Base-by-base conservation (phyloP, 2,888 invertebrate species). In the Machimus rusticus region DNA sequence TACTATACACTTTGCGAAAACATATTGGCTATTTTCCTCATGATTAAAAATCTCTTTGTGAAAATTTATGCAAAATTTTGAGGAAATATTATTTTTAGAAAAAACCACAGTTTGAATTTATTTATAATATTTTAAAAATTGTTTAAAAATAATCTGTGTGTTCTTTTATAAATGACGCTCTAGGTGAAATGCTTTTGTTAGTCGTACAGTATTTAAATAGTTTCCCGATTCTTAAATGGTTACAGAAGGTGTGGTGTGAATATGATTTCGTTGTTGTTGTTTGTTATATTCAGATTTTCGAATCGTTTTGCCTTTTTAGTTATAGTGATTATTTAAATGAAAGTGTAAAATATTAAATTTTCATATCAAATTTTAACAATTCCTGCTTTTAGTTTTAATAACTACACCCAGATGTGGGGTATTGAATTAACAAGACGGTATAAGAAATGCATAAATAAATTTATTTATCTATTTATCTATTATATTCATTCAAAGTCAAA, bases 11-110 rank as follows among this genome's bases (percentile, higher is more conserved):
- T 23, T 28, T 23, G 28, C 28, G 51, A 79, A 79, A 79, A 51
- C 51, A 23, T 79, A 46, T 43, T 79, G 51, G 23, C 78, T 39
- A 78, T 78, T 78, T 78, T 78, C 37, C 78, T 23, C 37, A 16
- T 51, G 79, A 79, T 79, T 79, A 79, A 79, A 79, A 79, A 46
- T 79, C 51, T 79, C 79, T 79, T 79, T 79, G 79, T 79, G 51
- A 79, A 51, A 66, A 55, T 79, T 79, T 51, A 46, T 79, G 46
- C 31, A 79, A 79, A 79, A 31, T 28, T 78, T 16, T 51, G 31
- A 66, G 66, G 2, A 66, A 66, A 46, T 28, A 12, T 51, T 79
- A 79, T 79, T 79, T 79, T 79, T 79, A 51, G 79, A 23, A 51
- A 79, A 23, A 55, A 55, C 51, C 8, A 28, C 23, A 66, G 51